Percentiles rank a stretch among this genome's conserved stretches.
Evolutionary conservation across 2,113 vertebrate genomes (phyloP).

Genomic region (Poecile atricapillus): DNA sequence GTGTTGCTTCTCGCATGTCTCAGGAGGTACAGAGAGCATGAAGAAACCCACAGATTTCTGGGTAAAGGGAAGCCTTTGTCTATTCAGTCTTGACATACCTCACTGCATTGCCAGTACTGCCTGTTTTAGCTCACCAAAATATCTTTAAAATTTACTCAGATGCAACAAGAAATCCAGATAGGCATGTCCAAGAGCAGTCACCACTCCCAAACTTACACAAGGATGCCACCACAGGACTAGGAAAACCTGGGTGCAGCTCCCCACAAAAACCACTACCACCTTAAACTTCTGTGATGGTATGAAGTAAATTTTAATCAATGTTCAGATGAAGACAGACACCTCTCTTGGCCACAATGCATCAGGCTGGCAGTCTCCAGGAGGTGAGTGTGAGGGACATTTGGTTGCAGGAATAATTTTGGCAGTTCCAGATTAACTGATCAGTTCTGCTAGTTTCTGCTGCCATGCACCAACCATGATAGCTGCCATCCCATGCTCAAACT

Average conservation of each 20-base stretch:
- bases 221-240: not conserved
- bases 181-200: not conserved
- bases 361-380: not conserved
- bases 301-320: not conserved
- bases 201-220: not conserved
- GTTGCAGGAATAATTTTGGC: not conserved
- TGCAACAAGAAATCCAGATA: not conserved
- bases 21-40: not conserved
- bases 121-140: not conserved
- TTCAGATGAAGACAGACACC: not conserved
- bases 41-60: not conserved
- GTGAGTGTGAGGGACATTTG: not conserved
- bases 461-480: not conserved
- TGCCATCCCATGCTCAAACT: not conserved
- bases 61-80: not conserved
- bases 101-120: not conserved
- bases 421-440: not conserved
- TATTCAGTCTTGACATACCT: not conserved
- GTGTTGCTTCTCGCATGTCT: not conserved
- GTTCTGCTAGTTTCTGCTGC: not conserved
- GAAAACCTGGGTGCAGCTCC: not conserved
- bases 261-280: not conserved
- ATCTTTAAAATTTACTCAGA: not conserved
- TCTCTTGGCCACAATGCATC: not conserved
- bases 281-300: not conserved